Evolutionary conservation across 2,113 vertebrate genomes (phyloP).

Genomic region (Gambusia holbrooki): DNA sequence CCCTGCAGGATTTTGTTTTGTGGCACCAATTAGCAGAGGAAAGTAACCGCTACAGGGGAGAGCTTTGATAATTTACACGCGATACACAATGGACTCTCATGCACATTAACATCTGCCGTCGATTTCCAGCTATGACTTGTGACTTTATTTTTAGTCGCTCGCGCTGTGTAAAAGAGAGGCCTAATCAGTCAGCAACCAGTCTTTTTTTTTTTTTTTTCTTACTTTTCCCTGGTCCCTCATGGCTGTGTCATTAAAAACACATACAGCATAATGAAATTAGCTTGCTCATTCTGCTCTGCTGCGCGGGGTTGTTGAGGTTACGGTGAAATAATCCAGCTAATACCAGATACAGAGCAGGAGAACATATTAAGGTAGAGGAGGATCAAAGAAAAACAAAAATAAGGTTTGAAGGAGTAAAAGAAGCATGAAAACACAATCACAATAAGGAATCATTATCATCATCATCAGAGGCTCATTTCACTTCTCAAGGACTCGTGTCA

Average conservation of each 20-base stretch:
- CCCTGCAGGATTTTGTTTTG: slow-evolving; percentile 48
- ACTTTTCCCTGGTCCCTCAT: slow-evolving; percentile 28
- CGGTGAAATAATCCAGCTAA: slow-evolving; percentile 31
- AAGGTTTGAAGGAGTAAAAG: slow-evolving; percentile 10
- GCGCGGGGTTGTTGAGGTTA: slow-evolving; percentile 23
- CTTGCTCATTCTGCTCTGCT: slow-evolving; percentile 17
- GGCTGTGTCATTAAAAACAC: slow-evolving; percentile 47
- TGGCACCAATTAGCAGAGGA: slow-evolving; percentile 46
- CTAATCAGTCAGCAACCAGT: slow-evolving; percentile 15
- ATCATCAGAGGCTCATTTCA: slow-evolving; percentile 9
- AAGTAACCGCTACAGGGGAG: slow-evolving; percentile 21
- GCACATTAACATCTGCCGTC: slow-evolving; percentile 9
- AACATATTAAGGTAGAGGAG: slow-evolving; percentile 5
- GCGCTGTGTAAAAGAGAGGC: not conserved
- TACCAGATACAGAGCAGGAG: slow-evolving; percentile 6
- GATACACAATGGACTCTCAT: not conserved
- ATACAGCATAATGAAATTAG: slow-evolving; percentile 31
- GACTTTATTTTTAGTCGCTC: not conserved
- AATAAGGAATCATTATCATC: slow-evolving; percentile 10
- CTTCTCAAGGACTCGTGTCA: slow-evolving; percentile 10
- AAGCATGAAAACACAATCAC: slow-evolving; percentile 6
- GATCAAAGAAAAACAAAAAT: slow-evolving; percentile 36
- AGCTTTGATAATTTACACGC: slow-evolving; percentile 12
- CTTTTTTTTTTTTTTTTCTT: not conserved
- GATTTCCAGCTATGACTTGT: slow-evolving; percentile 21